Evolutionary conservation across 2,797 vertebrate genomes (phyloP), one percentile per base, ranked within the genome.

Genomic region (Tympanoctomys barrerae): DNA sequence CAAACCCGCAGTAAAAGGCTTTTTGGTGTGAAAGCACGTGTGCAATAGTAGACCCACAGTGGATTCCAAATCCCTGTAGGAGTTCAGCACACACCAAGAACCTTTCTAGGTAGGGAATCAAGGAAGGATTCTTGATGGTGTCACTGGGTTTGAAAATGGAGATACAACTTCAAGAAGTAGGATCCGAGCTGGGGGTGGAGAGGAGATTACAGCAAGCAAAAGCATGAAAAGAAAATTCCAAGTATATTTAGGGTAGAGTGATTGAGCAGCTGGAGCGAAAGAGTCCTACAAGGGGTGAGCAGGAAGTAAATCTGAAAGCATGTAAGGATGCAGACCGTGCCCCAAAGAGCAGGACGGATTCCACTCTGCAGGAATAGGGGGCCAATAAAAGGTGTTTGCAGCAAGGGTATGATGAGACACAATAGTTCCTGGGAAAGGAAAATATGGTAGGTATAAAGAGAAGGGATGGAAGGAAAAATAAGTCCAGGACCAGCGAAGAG

Each of bases 351-450:
- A 82, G n/a, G 90, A 36, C 39, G 46, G 33, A 80, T 86, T 24
- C 81, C 68, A 54, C 49, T 75, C 36, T 68, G 18, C 9, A 85
- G 79, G 10, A 39, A 39, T 31, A 61, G 36, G 82, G 46, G 18
- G 10, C 5, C 73, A 94, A 36, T 75, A 49, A 78, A 78, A 71
- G 26, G 19, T 42, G 86, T 70, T 91, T 89, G 92, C n/a, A 71
- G 36, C 59, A 91, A 77, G 24, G 39, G 8, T 52, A 10, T 81
- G 82, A 92, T 11, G 24, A 92, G 71, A 39, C 46, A 64, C 33
- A 57, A 59, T 62, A 92, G 62, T 68, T 87, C 92, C 64, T 88
- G 66, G 80, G 59, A 90, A 90, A 75, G 61, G 92, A 77, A 77
- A 80, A 24, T 46, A 62, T 18, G 31, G 49, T 26, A 19, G 31